Percentiles rank a stretch among this genome's conserved stretches.
These are phyloP conservation scores for Enteromius fasciolatus DNA, from an alignment of 2,797 vertebrate genomes.

Conservation along the genomic window DNA sequence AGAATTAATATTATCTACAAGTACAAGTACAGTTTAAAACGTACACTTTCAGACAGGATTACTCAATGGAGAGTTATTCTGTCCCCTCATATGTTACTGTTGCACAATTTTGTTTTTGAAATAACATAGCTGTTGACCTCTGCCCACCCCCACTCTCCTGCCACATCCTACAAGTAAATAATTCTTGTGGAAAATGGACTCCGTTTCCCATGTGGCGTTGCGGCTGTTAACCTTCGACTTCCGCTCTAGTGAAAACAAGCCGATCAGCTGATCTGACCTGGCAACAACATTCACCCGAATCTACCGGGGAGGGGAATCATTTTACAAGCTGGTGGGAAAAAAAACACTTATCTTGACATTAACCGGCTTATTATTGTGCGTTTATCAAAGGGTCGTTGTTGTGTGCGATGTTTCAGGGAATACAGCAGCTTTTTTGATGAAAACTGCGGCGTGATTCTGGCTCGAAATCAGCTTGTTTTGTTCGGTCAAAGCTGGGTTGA, in stretches of 20 bases:
- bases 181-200: constrained; percentile 45
- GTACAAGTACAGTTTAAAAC: neutral
- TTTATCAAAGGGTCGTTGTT: neutral
- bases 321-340: constrained; percentile 52
- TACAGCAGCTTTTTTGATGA: constrained; percentile 5
- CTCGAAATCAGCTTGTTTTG: constrained; percentile 49
- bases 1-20: neutral
- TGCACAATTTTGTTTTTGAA: neutral
- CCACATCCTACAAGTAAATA: neutral
- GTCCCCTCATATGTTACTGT: neutral
- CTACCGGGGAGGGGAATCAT: constrained; percentile 70
- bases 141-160: neutral
- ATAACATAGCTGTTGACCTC: neutral
- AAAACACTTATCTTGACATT: constrained; percentile 6
- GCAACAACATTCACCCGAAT: constrained; percentile 71
- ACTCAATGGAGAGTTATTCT: neutral
- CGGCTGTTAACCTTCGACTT: constrained; percentile 67
- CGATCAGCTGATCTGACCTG: constrained; percentile 83
- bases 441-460: constrained; percentile 19
- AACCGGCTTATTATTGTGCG: neutral
- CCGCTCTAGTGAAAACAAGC: constrained; percentile 77
- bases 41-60: neutral
- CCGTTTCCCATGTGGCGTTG: constrained; percentile 69
- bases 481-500: constrained; percentile 48
- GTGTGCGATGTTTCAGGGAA: constrained; percentile 1